These are phyloP conservation scores for Palythoa grandiflora DNA, from an alignment of 92 coral and sea anemone genomes.

Conservation along the genomic window DNA sequence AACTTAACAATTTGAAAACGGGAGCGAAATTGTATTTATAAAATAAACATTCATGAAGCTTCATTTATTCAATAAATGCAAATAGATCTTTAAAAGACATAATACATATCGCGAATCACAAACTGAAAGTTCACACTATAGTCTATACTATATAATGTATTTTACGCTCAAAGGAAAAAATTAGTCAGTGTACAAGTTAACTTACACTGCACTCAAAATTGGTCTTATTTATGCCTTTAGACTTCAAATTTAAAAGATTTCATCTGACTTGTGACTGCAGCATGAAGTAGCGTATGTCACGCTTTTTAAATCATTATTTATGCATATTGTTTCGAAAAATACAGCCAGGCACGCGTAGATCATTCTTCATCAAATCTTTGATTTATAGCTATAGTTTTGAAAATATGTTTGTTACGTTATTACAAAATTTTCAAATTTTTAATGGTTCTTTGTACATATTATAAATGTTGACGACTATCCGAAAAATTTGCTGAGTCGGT, in stretches of 20 bases:
- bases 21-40: not conserved
- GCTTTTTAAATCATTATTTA: conserved; percentile 32
- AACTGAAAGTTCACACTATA: not conserved
- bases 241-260: not conserved
- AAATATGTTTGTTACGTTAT: conserved; percentile 3
- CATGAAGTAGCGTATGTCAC: conserved; percentile 8
- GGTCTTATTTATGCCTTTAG: not conserved
- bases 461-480: not conserved
- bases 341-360: not conserved
- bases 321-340: not conserved
- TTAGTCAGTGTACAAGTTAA: not conserved
- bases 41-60: not conserved
- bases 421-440: not conserved
- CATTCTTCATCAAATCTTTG: not conserved
- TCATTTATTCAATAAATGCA: not conserved
- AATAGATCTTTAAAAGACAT: not conserved
- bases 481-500: not conserved
- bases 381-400: not conserved
- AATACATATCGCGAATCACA: not conserved
- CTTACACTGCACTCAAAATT: not conserved
- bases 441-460: not conserved
- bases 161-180: not conserved
- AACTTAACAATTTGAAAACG: not conserved
- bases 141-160: too few species aligned
- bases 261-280: not conserved